A percentile compares a stretch with the other conserved stretches of the same genome.
These are phyloP conservation scores for Nasonia longicornis DNA, from an alignment of 1,140 invertebrate species.

Conservation along the genomic window DNA sequence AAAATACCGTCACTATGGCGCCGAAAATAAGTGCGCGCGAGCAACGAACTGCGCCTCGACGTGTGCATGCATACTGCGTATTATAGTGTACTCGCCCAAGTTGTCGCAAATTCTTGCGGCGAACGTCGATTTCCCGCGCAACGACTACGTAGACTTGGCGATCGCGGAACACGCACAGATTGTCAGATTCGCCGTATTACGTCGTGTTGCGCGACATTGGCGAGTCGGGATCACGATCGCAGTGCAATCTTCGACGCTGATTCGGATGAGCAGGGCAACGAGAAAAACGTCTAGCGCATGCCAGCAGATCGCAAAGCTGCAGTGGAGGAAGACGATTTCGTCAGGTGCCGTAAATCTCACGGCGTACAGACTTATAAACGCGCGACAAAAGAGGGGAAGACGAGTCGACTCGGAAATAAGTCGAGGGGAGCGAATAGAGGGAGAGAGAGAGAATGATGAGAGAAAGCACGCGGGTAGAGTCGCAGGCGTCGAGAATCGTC, in stretches of 20 bases:
- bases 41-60: slow-evolving; percentile 33
- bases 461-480: neutral
- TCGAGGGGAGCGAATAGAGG: neutral
- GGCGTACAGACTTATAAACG: neutral
- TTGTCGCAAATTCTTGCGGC: neutral
- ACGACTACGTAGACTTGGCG: neutral
- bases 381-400: slow-evolving; percentile 21
- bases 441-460: neutral
- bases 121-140: neutral
- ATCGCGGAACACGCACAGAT: neutral
- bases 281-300: neutral
- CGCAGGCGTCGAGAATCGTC: slow-evolving; percentile 5
- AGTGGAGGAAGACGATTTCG: neutral
- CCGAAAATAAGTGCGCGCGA: slow-evolving; percentile 29
- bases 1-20: slow-evolving; percentile 14
- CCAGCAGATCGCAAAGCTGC: neutral
- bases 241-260: too few species aligned
- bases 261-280: too few species aligned
- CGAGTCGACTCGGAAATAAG: neutral
- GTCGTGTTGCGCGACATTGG: too few species aligned
- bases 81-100: neutral
- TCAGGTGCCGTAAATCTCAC: slow-evolving; percentile 37
- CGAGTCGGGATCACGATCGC: too few species aligned
- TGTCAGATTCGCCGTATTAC: neutral
- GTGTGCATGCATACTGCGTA: neutral